Evolutionary conservation across 2,888 invertebrate species (phyloP), one percentile per base, ranked within the genome.

Genomic region (Drosophila nigricruria): DNA sequence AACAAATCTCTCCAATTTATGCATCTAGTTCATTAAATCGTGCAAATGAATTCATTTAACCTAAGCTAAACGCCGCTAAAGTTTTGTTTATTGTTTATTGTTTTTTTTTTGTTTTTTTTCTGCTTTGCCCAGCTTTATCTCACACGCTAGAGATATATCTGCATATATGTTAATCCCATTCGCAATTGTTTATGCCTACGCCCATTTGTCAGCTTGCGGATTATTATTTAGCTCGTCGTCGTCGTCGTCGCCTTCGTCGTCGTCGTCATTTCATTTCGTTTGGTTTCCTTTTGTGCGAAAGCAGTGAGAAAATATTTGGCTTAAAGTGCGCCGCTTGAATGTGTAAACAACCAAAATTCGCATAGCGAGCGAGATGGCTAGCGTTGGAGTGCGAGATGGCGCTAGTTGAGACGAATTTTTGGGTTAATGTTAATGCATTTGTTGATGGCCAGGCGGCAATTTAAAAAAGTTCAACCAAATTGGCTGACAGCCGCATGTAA

Each of bases 371-470:
- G 36, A 18, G 25, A 40, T 27, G 42, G 49, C 25, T 23, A 5
- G 16, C 36, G 12, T 18, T 12, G 23, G 0, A 9, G 8, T 30
- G 30, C 10, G 40, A 38, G 42, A 50, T 3, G 30, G 16, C 14
- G 43, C 34, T 67, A 77, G 76, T 69, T 73, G 65, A 69, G 57
- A 42, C 58, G 75, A 79, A 79, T 82, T 88, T 82, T 82, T 88
- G 85, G 88, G 83, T 83, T 83, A 88, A 83, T 83, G 88, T 71
- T 88, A 79, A 83, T 83, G 83, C 88, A 88, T 88, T 77, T 74
- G 73, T 70, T 82, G 82, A 87, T 79, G 88, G 82, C 56, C 66
- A 62, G 67, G 62, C 58, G 79, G 79, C 79, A 88, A 83, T 88
- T 82, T 84, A 79, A 84, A 80, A 78, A 72, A 82, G 75, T 86